phyloP scores from a whole-genome alignment of 2,888 invertebrate genomes.

The Sinohyriopsis cumingii region DNA sequence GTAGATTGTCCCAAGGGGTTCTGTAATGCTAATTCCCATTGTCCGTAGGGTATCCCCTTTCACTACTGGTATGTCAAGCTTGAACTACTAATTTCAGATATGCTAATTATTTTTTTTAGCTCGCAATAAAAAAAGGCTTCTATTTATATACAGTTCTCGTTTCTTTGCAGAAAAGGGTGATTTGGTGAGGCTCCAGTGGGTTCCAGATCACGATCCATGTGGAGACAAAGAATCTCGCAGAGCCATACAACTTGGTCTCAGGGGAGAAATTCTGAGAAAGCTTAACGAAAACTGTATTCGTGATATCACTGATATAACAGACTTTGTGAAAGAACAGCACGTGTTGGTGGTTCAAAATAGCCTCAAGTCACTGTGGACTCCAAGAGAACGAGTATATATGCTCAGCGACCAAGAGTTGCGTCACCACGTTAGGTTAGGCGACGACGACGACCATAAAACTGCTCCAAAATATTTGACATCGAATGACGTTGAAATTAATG shows the following conservation, averaged over 20 bases:
- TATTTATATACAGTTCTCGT: constrained; percentile 7
- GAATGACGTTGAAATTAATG: no score
- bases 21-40: no score
- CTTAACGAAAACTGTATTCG: constrained; percentile 49
- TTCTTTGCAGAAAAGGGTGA: constrained; percentile 9
- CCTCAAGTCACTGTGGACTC: constrained; percentile 30
- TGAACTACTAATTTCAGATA: no score
- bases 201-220: constrained; percentile 58
- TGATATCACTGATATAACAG: constrained; percentile 55
- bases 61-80: no score
- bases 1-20: no score
- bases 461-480: no score
- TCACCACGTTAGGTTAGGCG: constrained; percentile 23
- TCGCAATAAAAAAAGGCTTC: neutral
- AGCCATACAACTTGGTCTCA: constrained; percentile 61
- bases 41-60: no score
- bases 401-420: constrained; percentile 18
- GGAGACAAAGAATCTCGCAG: constrained; percentile 39
- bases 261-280: constrained; percentile 42
- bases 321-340: constrained; percentile 51
- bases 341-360: constrained; percentile 20
- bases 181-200: constrained; percentile 57
- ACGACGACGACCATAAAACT: neutral
- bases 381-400: constrained; percentile 38
- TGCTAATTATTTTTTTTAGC: no score